These are phyloP conservation scores for Periplaneta americana DNA, from an alignment of 1,140 invertebrate species.

Conservation along the genomic window DNA sequence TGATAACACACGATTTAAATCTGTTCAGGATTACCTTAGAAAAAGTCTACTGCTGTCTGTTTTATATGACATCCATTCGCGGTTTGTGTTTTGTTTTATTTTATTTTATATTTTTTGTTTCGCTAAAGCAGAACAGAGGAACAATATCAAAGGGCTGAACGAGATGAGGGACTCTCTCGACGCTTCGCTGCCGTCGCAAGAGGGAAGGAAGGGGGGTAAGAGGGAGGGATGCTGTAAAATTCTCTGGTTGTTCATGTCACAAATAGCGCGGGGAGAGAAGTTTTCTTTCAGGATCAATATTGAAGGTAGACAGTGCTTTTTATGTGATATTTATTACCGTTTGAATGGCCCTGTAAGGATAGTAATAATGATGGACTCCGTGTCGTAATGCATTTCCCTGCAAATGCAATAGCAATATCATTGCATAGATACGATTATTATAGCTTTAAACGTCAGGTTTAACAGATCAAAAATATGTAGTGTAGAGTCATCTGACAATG, in stretches of 20 bases:
- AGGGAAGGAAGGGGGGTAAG: not conserved
- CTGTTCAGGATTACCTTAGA: not conserved
- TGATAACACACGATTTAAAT: not conserved
- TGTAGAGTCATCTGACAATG: too few species aligned
- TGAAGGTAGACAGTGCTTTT: not conserved
- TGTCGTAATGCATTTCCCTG: too few species aligned
- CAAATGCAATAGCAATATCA: too few species aligned
- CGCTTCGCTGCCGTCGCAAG: not conserved
- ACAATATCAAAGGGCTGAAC: not conserved
- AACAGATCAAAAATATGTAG: too few species aligned
- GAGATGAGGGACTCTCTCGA: not conserved
- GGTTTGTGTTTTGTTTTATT: not conserved
- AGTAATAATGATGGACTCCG: not conserved
- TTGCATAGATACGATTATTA: too few species aligned
- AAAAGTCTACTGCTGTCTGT: not conserved
- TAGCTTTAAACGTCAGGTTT: too few species aligned
- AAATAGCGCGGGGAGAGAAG: not conserved
- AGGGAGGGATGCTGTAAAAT: not conserved
- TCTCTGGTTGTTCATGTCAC: not conserved
- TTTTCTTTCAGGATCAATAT: too few species aligned
- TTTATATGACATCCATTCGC: not conserved
- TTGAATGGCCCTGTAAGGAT: not conserved
- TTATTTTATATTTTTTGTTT: not conserved
- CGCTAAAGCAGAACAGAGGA: not conserved
- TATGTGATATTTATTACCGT: not conserved